Evolutionary conservation across 2,797 vertebrate species (phyloP).

Genomic region (Bufotes viridis): DNA sequence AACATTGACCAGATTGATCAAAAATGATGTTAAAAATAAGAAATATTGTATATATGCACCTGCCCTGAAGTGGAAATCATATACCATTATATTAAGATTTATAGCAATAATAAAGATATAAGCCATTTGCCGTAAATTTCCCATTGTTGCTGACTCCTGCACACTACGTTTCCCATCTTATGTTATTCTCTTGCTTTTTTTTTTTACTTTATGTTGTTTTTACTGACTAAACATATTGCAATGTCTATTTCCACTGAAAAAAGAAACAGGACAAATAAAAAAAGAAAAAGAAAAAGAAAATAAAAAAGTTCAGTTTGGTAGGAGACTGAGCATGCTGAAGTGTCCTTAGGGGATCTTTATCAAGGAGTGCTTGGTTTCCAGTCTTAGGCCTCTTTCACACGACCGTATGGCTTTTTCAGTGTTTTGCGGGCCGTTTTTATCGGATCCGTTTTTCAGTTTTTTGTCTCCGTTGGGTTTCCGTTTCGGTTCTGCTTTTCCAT

Average conservation of each 20-base stretch:
- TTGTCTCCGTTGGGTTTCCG: too few species aligned
- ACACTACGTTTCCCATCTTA: neutral
- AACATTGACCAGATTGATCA: neutral
- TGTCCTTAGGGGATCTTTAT: neutral
- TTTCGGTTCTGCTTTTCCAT: too few species aligned
- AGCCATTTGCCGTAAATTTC: neutral
- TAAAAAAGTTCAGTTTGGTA: neutral
- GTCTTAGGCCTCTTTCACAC: too few species aligned
- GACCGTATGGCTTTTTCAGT: too few species aligned
- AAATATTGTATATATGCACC: neutral
- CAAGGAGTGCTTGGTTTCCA: neutral
- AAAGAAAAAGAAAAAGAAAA: neutral
- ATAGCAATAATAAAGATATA: neutral
- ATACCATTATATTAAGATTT: too few species aligned
- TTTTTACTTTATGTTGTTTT: neutral
- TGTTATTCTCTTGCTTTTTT: neutral
- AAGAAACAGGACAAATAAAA: neutral
- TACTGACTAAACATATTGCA: neutral
- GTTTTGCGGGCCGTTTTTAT: too few species aligned
- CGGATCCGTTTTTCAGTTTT: too few species aligned
- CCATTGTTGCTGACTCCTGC: neutral
- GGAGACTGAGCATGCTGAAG: neutral
- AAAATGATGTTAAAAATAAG: neutral
- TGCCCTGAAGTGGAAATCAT: too few species aligned
- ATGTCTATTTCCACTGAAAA: neutral